Percentiles rank a stretch among this genome's conserved stretches.
phyloP scores from a whole-genome alignment of 2,888 invertebrate genomes.

The Apocheima hispidaria region DNA sequence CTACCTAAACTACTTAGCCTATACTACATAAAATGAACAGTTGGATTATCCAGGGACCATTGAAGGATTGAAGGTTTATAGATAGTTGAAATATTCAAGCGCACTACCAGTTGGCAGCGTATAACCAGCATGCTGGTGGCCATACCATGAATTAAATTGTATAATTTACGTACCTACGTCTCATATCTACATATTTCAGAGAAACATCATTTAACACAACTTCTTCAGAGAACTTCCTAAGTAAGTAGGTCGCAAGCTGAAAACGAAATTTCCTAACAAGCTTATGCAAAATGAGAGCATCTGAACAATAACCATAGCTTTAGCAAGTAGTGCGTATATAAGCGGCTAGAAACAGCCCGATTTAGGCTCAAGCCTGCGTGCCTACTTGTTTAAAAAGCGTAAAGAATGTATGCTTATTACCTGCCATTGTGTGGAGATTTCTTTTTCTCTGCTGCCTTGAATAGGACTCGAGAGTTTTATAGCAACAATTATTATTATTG shows the following conservation, averaged over 20 bases:
- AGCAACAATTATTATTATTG: neutral
- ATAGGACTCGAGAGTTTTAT: neutral
- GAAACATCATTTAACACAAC: neutral
- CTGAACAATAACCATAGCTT: constrained; percentile 17
- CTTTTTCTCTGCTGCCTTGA: constrained; percentile 14
- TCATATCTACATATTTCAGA: neutral
- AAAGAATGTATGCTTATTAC: constrained; percentile 33
- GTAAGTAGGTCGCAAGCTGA: constrained; percentile 8
- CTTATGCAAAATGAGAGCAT: constrained; percentile 18
- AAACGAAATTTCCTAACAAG: constrained; percentile 23
- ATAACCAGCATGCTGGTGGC: no score
- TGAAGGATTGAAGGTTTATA: no score
- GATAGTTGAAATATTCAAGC: no score
- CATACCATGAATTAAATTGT: no score
- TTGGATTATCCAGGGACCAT: no score
- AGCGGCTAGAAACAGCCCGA: constrained; percentile 20
- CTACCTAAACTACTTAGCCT: no score
- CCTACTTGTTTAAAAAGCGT: constrained; percentile 36
- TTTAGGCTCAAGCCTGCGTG: constrained; percentile 12
- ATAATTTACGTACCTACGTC: neutral
- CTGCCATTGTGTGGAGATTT: constrained; percentile 25
- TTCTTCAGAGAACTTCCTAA: constrained; percentile 10
- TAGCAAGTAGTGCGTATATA: constrained; percentile 18
- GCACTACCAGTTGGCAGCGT: no score
- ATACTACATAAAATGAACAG: no score